These are phyloP conservation scores for Tachysurus fulvidraco DNA, from an alignment of 2,113 vertebrate species.

Conservation along the genomic window DNA sequence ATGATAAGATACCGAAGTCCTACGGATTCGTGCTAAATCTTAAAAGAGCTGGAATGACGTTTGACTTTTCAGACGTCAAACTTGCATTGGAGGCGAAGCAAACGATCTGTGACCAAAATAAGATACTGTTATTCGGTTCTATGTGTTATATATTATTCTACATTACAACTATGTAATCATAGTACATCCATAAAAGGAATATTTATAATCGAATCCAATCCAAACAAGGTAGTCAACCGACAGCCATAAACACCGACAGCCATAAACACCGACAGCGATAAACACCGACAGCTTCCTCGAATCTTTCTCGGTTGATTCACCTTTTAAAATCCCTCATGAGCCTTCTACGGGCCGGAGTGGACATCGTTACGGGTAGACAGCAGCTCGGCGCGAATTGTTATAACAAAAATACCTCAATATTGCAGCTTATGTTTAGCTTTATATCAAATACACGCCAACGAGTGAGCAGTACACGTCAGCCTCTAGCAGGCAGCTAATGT, in stretches of 20 bases:
- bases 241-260: conserved; percentile 43
- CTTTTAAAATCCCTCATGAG: conserved; percentile 64
- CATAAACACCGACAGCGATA: conserved; percentile 29
- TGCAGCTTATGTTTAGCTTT: neutral
- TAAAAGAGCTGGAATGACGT: neutral
- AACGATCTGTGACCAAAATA: neutral
- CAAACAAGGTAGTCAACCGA: neutral
- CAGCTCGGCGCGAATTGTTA: neutral
- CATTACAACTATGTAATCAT: neutral
- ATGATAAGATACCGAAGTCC: neutral
- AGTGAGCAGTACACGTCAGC: neutral
- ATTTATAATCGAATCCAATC: neutral
- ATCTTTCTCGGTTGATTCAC: conserved; percentile 19
- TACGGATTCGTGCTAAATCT: neutral
- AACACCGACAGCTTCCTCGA: conserved; percentile 39
- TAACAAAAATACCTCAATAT: neutral
- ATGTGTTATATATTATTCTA: neutral
- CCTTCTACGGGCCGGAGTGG: conserved; percentile 58
- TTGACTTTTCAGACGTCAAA: conserved; percentile 15
- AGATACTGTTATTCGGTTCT: neutral
- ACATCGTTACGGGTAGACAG: conserved; percentile 41
- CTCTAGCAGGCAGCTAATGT: conserved; percentile 11
- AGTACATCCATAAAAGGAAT: neutral
- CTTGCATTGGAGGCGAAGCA: neutral
- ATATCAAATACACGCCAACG: neutral